Evolutionary conservation across 2,113 vertebrate genomes (phyloP).

Genomic region (Thomomys bottae): DNA sequence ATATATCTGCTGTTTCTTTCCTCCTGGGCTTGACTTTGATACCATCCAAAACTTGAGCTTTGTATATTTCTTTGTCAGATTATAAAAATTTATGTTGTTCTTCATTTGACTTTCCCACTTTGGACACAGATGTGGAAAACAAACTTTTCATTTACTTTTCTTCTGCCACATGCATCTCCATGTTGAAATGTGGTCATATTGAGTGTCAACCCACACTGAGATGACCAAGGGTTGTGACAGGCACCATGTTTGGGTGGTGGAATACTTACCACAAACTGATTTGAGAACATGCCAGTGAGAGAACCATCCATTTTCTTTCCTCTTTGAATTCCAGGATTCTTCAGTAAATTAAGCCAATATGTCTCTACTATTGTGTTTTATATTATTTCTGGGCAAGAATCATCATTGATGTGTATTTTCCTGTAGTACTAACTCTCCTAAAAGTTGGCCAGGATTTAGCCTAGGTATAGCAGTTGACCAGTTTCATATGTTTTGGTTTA

Average conservation of each 20-base stretch:
- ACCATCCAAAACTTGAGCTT: slow-evolving; percentile 16
- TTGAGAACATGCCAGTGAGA: not conserved
- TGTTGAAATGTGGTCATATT: not conserved
- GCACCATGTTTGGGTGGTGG: not conserved
- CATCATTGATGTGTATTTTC: not conserved
- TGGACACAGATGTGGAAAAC: slow-evolving; percentile 11
- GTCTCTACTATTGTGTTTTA: slow-evolving; percentile 55
- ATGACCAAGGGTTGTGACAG: not conserved
- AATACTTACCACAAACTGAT: slow-evolving; percentile 9
- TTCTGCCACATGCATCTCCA: not conserved
- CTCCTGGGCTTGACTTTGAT: slow-evolving; percentile 43
- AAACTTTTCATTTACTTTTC: not conserved
- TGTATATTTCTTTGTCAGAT: slow-evolving; percentile 38
- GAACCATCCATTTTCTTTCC: slow-evolving; percentile 49
- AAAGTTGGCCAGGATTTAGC: not conserved
- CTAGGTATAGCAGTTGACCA: not conserved
- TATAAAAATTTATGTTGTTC: slow-evolving; percentile 26
- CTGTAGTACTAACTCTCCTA: not conserved
- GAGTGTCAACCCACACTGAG: not conserved
- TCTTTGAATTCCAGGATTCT: slow-evolving; percentile 31
- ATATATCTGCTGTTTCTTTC: slow-evolving; percentile 57
- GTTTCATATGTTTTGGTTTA: slow-evolving; percentile 8
- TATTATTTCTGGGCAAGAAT: slow-evolving; percentile 69
- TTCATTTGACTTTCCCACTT: slow-evolving; percentile 28
- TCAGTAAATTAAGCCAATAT: slow-evolving; percentile 48